Conservation (phyloP, 2,113 vertebrate species). For the Gulo gulo region DNA sequence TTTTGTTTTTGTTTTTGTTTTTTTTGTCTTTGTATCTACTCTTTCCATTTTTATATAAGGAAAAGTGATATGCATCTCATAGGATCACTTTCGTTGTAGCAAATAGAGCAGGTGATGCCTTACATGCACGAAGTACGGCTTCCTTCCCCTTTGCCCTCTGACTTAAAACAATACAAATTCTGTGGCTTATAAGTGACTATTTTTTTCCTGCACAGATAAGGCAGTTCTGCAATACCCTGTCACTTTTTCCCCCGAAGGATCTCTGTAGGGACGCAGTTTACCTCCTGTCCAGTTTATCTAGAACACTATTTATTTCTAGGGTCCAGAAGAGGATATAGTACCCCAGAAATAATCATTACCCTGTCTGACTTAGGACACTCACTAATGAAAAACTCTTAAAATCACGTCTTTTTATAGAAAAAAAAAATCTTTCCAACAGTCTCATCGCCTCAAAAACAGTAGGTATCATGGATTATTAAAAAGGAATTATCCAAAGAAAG, state of each 20-base stretch:
- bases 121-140: neutral
- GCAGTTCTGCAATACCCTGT: neutral
- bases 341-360: neutral
- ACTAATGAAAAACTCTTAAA: neutral
- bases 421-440: neutral
- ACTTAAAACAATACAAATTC: neutral
- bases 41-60: neutral
- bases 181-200: neutral
- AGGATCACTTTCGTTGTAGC: neutral
- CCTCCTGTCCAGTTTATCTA: neutral
- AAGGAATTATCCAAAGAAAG: neutral
- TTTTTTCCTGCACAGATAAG: neutral
- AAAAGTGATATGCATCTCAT: neutral
- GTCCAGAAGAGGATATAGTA: neutral
- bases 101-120: neutral
- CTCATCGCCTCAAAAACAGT: neutral
- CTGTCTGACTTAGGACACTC: neutral
- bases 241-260: neutral
- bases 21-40: neutral
- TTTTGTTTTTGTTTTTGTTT: neutral
- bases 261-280: neutral
- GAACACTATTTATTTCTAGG: neutral
- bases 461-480: neutral
- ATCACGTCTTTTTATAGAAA: neutral
- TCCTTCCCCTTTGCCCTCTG: neutral